A percentile compares a stretch with the other conserved stretches of the same genome.
phyloP scores from a whole-genome alignment of 2,888 invertebrate species.

The Ernsta delagoae region DNA sequence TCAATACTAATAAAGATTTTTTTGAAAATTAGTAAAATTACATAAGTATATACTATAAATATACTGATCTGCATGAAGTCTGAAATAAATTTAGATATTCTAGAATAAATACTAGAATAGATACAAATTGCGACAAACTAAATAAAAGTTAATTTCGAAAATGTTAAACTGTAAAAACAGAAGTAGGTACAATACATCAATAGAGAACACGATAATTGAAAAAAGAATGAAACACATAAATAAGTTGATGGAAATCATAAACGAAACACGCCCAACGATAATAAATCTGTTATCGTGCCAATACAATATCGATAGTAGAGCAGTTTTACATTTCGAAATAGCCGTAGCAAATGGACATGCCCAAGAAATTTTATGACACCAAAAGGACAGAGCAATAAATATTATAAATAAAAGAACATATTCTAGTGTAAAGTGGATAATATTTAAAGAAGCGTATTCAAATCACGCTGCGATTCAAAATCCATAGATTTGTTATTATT shows the following conservation, averaged over 20 bases:
- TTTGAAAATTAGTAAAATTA: too few relatives aligned
- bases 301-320: conserved; percentile 42
- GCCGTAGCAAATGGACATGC: conserved; percentile 42
- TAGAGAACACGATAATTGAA: conserved; percentile 11
- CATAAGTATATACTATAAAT: too few relatives aligned
- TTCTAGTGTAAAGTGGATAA: too few relatives aligned
- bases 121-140: too few relatives aligned
- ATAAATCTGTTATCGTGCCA: conserved; percentile 43
- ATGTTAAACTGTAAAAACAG: not conserved
- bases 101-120: too few relatives aligned
- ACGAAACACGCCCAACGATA: conserved; percentile 37
- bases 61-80: too few relatives aligned
- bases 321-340: conserved; percentile 40
- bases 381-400: conserved; percentile 31
- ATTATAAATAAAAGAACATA: not conserved
- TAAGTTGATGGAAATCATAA: conserved; percentile 39
- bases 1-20: too few relatives aligned
- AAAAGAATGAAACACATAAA: conserved; percentile 25
- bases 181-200: conserved; percentile 8
- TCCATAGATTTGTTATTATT: too few relatives aligned
- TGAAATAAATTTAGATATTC: too few relatives aligned
- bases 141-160: too few relatives aligned
- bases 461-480: not conserved
- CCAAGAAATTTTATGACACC: conserved; percentile 35
- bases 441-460: not conserved